Evolutionary conservation across 2,888 invertebrate species (phyloP), one percentile per base, ranked within the genome.

Genomic region (Notodonta ziczac): DNA sequence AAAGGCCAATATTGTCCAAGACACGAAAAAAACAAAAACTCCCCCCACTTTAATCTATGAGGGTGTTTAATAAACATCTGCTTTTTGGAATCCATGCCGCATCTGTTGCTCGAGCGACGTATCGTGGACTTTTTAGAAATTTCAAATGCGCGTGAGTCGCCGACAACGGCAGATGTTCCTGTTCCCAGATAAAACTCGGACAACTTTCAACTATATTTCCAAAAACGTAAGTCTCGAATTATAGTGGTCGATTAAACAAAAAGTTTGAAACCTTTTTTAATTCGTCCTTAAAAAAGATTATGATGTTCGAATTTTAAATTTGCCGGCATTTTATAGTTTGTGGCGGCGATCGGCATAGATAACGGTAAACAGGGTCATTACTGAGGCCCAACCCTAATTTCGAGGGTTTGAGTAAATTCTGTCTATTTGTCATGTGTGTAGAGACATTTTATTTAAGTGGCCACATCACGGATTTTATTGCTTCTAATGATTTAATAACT

Each of bases 41-140:
- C 87, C 82, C 84, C 82, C 82, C 77, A 86, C 83, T 85, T 86
- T 90, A 90, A 91, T 90, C 91, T 90, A 91, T 90, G 87, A 86
- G 90, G 88, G 89, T 87, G 85, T 88, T 91, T 90, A 88, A 87
- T 88, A 87, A 91, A 90, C 93, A 93, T 89, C 92, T 93, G 93
- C 92, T 88, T 87, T 82, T 79, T 85, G 86, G 91, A 91, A 91
- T 93, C 91, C 91, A 89, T 89, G 91, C 89, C 89, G 89, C 93
- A 93, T 93, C 93, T 93, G 93, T 91, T 91, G 78, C 82, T 77
- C 77, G 82, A 83, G 80, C 74, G 73, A 72, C 69, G 69, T 56
- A 73, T 40, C 55, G 39, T 40, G 81, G 81, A 84, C 88, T 90
- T 90, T 91, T 91, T 87, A 83, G 81, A 90, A 90, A 87, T 91